phyloP scores from a whole-genome alignment of 2,113 vertebrate species.

The Romanogobio albipinnatus region DNA sequence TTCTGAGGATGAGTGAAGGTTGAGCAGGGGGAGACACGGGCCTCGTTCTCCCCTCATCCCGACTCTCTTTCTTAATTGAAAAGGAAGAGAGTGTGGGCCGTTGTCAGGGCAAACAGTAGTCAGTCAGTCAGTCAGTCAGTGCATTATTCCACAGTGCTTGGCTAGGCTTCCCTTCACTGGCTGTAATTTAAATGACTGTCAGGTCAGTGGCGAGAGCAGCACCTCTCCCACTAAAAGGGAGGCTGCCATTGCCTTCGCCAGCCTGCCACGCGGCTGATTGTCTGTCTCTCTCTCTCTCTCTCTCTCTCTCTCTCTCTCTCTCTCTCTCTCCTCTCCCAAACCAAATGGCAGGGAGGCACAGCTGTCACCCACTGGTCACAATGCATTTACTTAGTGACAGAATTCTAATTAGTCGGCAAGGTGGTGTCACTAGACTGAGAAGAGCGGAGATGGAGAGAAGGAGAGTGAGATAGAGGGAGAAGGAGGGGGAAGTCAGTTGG shows the following conservation, averaged over 20 bases:
- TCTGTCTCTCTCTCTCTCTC: conserved; percentile 71
- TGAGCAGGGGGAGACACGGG: conserved; percentile 52
- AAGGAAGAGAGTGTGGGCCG: conserved; percentile 61
- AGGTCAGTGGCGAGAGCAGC: conserved; percentile 83
- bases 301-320: conserved; percentile 74
- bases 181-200: conserved; percentile 85
- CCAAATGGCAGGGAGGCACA: conserved; percentile 78
- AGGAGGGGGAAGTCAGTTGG: conserved; percentile 62
- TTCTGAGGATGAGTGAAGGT: conserved; percentile 58
- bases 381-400: conserved; percentile 99
- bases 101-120: conserved; percentile 71
- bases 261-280: conserved; percentile 94
- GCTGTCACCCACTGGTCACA: conserved; percentile 96
- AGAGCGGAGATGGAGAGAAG: conserved; percentile 60
- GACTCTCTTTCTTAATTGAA: conserved; percentile 64
- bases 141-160: conserved; percentile 81
- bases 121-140: conserved; percentile 76
- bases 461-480: conserved; percentile 62
- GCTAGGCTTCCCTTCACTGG: conserved; percentile 78
- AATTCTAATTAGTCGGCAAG: conserved; percentile 98
- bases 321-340: conserved; percentile 69
- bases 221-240: conserved; percentile 95
- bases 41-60: conserved; percentile 48
- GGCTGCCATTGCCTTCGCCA: conserved; percentile 89
- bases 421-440: conserved; percentile 82